A percentile compares a stretch with the other conserved stretches of the same genome.
Evolutionary conservation across 2,797 vertebrate species (phyloP).

Genomic region (Staurois parvus): DNA sequence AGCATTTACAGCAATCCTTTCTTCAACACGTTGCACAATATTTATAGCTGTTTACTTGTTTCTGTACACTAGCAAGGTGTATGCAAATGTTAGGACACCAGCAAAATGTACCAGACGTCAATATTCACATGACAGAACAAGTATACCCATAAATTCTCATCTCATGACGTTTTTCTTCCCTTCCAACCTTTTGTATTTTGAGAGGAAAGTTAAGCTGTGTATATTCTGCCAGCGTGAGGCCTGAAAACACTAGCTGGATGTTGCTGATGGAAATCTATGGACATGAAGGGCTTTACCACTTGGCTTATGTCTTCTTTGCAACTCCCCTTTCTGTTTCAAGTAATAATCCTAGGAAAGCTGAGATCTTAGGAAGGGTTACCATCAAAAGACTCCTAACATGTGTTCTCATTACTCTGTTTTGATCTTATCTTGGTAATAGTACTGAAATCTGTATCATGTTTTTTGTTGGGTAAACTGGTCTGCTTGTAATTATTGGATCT

Average conservation of each 20-base stretch:
- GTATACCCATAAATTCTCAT: not conserved
- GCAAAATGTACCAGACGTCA: not conserved
- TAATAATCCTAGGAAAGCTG: conserved; percentile 58
- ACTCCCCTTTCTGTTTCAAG: conserved; percentile 55
- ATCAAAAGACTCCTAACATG: conserved; percentile 60
- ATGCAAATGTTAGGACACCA: not conserved
- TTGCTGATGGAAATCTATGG: conserved; percentile 45
- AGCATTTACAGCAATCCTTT: not conserved
- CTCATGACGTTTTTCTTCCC: not conserved
- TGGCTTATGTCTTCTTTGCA: conserved; percentile 53
- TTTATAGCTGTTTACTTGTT: not conserved
- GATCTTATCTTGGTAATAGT: conserved; percentile 62
- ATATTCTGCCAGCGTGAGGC: conserved; percentile 24
- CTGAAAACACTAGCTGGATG: conserved; percentile 36
- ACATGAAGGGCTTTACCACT: conserved; percentile 52
- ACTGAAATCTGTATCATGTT: conserved; percentile 48
- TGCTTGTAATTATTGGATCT: conserved; percentile 53
- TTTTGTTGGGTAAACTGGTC: conserved; percentile 51
- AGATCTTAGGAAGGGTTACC: conserved; percentile 56
- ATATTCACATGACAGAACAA: not conserved
- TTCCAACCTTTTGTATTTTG: not conserved
- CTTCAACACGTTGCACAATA: conserved; percentile 11
- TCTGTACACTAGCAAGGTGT: not conserved
- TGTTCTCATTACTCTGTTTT: conserved; percentile 59
- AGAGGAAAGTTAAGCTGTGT: conserved; percentile 41